Base-by-base conservation (phyloP, 1,140 invertebrate species). In the Goniozus legneri region DNA sequence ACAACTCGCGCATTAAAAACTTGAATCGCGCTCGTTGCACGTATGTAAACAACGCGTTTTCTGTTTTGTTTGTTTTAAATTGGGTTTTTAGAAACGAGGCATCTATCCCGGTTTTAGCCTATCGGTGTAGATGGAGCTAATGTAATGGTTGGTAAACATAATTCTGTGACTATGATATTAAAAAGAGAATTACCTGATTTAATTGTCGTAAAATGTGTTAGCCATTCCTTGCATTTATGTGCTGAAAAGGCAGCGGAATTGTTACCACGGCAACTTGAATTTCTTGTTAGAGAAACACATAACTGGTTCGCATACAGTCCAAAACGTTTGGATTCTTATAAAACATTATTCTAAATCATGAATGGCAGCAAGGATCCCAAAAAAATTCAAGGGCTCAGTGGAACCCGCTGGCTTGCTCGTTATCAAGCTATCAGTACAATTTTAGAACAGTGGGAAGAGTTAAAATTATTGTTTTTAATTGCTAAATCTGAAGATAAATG, bases 301-400 rank as follows among this genome's bases (percentile, higher is more conserved):
- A 59, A 59, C 38, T 63, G 48, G 44, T 65, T 65, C 44, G 58
- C 53, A 27, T 51, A 62, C 31, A 64, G 60, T 27, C 42, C 60
- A 19, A 64, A 64, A 56, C 53, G 62, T 12, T 40, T 56, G 34
- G 54, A 56, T 8, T 15, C 52, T 19, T 60, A 56, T 45, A 50
- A 39, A 44, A 18, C 30, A 22, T 50, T 66, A 46, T 62, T 54
- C 44, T 43, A 58, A 36, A 55, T 49, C 2, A 56, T 63, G 15
- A 53, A 66, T 57, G 33, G 54, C 32, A 53, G 33, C 16, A 44
- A 34, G 22, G 24, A 55, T 30, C 52, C 54, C 42, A 40, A 56
- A 38, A 60, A 51, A 58, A 56, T 51, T 43, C 37, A 44, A 48
- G 50, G 36, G 15, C 31, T 58, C 13, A 50, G 44, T 15, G 56